Evolutionary conservation across 92 coral and sea anemone genomes (phyloP).

Genomic region (Heliopora coerulea): DNA sequence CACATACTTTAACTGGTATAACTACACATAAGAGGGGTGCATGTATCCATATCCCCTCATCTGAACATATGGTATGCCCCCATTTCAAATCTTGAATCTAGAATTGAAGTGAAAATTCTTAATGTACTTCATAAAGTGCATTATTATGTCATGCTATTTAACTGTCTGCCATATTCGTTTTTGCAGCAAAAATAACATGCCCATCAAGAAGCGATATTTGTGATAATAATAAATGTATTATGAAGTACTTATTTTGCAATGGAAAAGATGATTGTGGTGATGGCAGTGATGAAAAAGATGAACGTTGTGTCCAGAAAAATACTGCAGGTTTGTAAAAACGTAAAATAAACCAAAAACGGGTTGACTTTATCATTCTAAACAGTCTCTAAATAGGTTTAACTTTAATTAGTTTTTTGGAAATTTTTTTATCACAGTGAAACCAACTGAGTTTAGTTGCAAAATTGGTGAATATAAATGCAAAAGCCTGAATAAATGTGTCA

Average conservation of each 20-base stretch:
- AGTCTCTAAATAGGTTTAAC: background rate
- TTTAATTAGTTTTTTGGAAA: background rate
- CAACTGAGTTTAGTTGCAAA: conserved; percentile 52
- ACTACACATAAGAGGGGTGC: too few relatives aligned
- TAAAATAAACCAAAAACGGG: background rate
- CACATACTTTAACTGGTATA: too few relatives aligned
- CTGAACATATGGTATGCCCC: too few relatives aligned
- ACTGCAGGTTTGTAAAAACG: conserved; percentile 10
- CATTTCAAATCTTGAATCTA: too few relatives aligned
- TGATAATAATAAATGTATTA: conserved; percentile 66
- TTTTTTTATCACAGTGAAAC: conserved; percentile 42
- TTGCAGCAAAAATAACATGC: conserved; percentile 21
- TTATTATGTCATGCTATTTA: background rate
- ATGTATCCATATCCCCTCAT: too few relatives aligned
- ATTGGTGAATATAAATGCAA: conserved; percentile 67
- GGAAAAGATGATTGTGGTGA: conserved; percentile 78
- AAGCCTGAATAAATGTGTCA: conserved; percentile 64
- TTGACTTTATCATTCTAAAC: background rate
- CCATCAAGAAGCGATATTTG: conserved; percentile 42
- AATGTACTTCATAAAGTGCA: too few relatives aligned
- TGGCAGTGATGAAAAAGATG: conserved; percentile 70
- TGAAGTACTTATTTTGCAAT: conserved; percentile 61
- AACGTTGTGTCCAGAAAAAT: background rate
- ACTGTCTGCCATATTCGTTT: background rate
- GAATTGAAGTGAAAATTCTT: too few relatives aligned